Evolutionary conservation across 1,140 invertebrate species (phyloP).

Genomic region (Rhagoletis pomonella): DNA sequence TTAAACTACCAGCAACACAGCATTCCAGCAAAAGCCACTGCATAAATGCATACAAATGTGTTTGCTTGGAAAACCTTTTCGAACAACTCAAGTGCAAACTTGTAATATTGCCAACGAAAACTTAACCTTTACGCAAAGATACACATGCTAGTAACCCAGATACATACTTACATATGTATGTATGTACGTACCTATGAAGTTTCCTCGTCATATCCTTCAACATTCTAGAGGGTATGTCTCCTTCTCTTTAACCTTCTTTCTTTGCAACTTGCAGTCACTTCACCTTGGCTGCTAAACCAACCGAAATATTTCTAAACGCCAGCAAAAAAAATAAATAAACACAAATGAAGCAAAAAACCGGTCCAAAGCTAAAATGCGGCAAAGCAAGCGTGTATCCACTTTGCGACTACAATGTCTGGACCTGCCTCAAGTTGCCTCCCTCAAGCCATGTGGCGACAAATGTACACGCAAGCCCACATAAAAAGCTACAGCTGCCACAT

Average conservation of each 20-base stretch:
- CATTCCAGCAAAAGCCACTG: not conserved
- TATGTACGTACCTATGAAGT: not conserved
- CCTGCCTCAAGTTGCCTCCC: not conserved
- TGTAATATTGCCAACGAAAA: slow-evolving; percentile 11
- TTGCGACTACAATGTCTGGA: not conserved
- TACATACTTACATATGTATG: too few relatives aligned
- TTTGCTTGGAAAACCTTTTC: not conserved
- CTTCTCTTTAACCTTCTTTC: not conserved
- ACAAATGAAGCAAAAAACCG: not conserved
- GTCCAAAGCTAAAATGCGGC: not conserved
- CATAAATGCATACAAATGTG: not conserved
- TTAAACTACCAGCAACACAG: too few relatives aligned
- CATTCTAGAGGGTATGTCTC: too few relatives aligned
- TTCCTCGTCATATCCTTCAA: not conserved
- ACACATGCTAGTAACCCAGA: not conserved
- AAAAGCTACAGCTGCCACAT: not conserved
- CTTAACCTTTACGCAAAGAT: not conserved
- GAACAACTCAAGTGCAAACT: slow-evolving; percentile 18
- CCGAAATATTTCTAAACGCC: not conserved
- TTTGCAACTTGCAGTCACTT: slow-evolving; percentile 1
- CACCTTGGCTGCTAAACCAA: slow-evolving; percentile 22
- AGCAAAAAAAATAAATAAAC: not conserved
- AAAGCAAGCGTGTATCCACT: slow-evolving; percentile 2
- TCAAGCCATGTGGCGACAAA: not conserved
- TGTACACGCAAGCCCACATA: too few relatives aligned